Base-by-base conservation (phyloP, 2,888 invertebrate genomes). In the Tholera decimalis region DNA sequence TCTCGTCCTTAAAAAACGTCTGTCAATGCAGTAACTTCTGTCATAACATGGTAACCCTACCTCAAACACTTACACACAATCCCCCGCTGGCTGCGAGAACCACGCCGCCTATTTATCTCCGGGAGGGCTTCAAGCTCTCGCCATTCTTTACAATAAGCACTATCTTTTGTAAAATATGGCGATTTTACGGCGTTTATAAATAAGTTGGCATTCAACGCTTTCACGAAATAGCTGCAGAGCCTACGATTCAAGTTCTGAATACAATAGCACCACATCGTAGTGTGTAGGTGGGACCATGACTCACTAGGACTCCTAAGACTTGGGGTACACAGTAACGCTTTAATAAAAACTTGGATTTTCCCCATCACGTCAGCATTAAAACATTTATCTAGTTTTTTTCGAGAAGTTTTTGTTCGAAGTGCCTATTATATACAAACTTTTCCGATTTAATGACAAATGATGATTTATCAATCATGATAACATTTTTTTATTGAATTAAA, bases 201-300 rank as follows among this genome's bases (percentile, higher is more conserved):
- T 81, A 72, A 74, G 69, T 71, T 72, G 54, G 72, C 72, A 85
- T 79, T 80, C 79, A 82, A 66, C 72, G 79, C 82, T 84, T 83
- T 81, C 80, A 77, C 79, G 69, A 83, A 83, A 85, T 83, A 79
- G 62, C 61, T 49, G 62, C 61, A 57, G 71, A 61, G 70, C 65
- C 57, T 39, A 59, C 59, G 57, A 73, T 74, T 76, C 73, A 73
- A 53, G 62, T 83, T 81, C 72, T 80, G 85, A 83, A 83, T 80
- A 85, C 86, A 86, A 86, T 84, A 77, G 78, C 73, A 53, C 70
- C 62, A 61, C 73, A 64, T 63, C 71, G 57, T 67, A 64, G 66
- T 55, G 85, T 77, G 85, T 85, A 73, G 85, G 84, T 77, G 78
- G 62, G 30, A 18, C 22, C 7, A 41, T 83, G 84, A 83, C 43